phyloP scores from a whole-genome alignment of 2,888 invertebrate species.

The Tenthredo livida region DNA sequence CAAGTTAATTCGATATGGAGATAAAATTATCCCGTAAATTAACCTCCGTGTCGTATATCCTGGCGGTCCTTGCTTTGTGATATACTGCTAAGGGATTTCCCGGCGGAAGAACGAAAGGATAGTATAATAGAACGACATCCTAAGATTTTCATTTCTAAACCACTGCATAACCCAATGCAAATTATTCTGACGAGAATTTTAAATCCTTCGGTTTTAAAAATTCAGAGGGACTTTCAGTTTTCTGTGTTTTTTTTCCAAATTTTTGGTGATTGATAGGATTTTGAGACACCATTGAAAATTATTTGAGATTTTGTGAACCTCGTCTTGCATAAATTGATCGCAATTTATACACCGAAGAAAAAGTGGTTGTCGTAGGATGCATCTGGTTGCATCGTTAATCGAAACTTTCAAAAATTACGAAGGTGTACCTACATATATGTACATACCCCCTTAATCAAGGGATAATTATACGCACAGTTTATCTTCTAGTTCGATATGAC shows the following conservation, averaged over 20 bases:
- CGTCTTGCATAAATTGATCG: too few relatives aligned
- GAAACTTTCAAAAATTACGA: too few relatives aligned
- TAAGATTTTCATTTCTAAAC: not conserved
- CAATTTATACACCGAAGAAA: too few relatives aligned
- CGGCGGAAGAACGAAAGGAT: not conserved
- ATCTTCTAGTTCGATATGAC: not conserved
- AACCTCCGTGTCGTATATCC: not conserved
- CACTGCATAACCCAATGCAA: not conserved
- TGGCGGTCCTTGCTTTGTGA: conserved; percentile 44
- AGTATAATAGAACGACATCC: not conserved
- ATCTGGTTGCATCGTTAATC: too few relatives aligned
- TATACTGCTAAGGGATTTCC: not conserved
- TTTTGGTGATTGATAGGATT: not conserved
- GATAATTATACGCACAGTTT: not conserved
- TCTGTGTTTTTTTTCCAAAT: not conserved
- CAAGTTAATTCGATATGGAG: conserved; percentile 46
- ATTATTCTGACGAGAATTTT: conserved; percentile 3
- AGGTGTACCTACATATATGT: too few relatives aligned
- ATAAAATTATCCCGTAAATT: conserved; percentile 40
- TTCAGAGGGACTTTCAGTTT: not conserved
- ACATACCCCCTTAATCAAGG: not conserved
- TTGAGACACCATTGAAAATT: too few relatives aligned
- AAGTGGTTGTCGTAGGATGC: too few relatives aligned
- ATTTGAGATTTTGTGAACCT: too few relatives aligned
- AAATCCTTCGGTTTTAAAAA: not conserved